Evolutionary conservation across 2,888 invertebrate species (phyloP), one percentile per base, ranked within the genome.

Genomic region (Ormyrus rosae): DNA sequence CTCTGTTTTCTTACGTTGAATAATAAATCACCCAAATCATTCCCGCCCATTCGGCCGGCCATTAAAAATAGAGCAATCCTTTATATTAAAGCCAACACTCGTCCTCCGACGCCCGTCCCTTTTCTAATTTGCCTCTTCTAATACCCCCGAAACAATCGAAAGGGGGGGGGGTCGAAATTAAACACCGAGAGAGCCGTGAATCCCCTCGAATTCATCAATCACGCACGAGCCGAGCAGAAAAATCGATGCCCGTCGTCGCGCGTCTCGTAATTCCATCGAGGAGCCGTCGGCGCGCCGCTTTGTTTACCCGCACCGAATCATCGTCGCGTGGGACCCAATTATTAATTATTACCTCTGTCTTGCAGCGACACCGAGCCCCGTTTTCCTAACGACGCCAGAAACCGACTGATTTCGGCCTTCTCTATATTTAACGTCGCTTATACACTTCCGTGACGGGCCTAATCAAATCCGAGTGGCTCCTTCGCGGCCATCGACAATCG

Each of bases 391-490:
- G 68, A 70, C 69, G 63, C 69, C 63, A 51, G 19, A 13, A 1
- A 34, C 53, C 5, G 11, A 19, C 69, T 34, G 46, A 69, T 69
- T 69, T 34, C 58, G 48, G 67, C 53, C 53, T 6, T 65, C 46
- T 60, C 46, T 60, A 61, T 60, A 61, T 69, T 76, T 76, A 19
- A 19, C 69, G 11, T 34, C 60, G 63, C 60, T 48, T 69, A 61
- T 56, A 69, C 13, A 45, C 45, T 69, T 74, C 58, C 79, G 70
- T 80, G 64, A 74, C 58, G 48, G 3, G 60, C 60, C 58, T 80
- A 80, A 80, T 74, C 69, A 80, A 74, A 74, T 80, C 56, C 68
- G 61, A 73, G 68, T 68, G 68, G 34, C 34, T 34, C 34, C 19
- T 10, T 7, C 51, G 58, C 71, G 6, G 19, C n/a, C 45, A 61